Evolutionary conservation across 2,797 vertebrate species (phyloP), one percentile per base, ranked within the genome.

Genomic region (Oryzias dopingdopingensis): DNA sequence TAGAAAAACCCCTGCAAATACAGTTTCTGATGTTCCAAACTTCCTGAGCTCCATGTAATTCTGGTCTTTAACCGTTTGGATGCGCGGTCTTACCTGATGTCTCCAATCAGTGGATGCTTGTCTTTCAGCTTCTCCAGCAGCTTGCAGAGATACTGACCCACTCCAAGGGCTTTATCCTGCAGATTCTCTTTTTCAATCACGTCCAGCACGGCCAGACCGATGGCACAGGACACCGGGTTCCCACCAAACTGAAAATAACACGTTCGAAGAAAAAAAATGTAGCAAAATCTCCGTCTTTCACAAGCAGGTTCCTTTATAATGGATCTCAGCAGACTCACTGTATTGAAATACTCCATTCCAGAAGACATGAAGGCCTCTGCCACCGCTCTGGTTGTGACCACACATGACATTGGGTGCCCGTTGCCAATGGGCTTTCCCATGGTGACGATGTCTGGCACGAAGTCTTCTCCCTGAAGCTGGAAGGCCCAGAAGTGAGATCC

Each of bases 341-440:
- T 99, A 59, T 99, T 99, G 84, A 99, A 99, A 74, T 99, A 99
- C 47, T 99, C 96, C 90, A 98, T 89, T 65, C 96, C 96, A 0
- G 92, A 92, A 44, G 90, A 85, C 81, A 89, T 86, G 87, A 97
- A 97, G 58, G 92, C 89, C 85, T 97, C 93, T 16, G 96, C 96
- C 50, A 99, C 93, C 78, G 95, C 94, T 74, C 68, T 92, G 62
- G 92, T 99, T n/a, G 97, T 98, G 43, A 98, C 91, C 69, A 99
- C 97, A 18, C 97, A 99, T 5, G 97, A 96, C 93, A 99, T 85
- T 6, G 97, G 97, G 79, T 99, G 96, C 0, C 97, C 97, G 13
- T 99, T 99, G 52, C 96, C 97, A 16, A 99, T 99, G 1, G 97
- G 96, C 70, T 99, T 99, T 16, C 97, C 97, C 96, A 99, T 96